phyloP scores from a whole-genome alignment of 2,797 vertebrate genomes.

The Loris lydekkerianus region DNA sequence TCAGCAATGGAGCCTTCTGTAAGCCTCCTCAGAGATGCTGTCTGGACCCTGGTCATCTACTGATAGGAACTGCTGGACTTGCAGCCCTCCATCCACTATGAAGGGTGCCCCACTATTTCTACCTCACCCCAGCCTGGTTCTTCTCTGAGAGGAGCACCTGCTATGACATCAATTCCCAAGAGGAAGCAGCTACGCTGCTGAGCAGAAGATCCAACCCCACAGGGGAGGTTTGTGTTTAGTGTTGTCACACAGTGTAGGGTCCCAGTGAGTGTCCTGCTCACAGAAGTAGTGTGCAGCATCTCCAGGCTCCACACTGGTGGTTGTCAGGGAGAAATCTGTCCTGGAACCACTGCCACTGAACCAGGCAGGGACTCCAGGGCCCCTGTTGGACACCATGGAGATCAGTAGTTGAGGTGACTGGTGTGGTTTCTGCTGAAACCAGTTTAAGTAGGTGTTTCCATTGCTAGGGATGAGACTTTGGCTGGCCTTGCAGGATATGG shows the following conservation, averaged over 20 bases:
- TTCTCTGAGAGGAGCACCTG: neutral
- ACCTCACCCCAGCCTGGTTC: neutral
- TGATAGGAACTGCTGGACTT: neutral
- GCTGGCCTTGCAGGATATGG: neutral
- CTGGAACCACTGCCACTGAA: neutral
- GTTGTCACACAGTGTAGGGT: neutral
- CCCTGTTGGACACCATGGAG: neutral
- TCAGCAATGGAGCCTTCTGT: neutral
- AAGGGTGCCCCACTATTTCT: neutral
- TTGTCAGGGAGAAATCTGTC: neutral
- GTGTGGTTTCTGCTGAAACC: neutral
- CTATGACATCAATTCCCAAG: neutral
- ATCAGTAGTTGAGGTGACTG: neutral
- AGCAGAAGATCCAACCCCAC: neutral
- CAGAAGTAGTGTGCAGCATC: neutral
- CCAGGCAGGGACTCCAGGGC: fast-evolving
- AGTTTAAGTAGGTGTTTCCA: fast-evolving
- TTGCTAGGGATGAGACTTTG: too few species aligned
- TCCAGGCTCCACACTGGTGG: neutral
- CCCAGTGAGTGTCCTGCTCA: neutral
- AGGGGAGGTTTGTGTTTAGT: neutral
- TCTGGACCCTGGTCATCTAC: neutral
- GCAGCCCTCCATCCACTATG: neutral
- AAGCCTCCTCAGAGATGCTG: fast-evolving
- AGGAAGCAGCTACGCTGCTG: neutral